Percentiles rank a stretch among this genome's conserved stretches.
phyloP scores from a whole-genome alignment of 1,140 invertebrate species.

The Armadillidium nasatum region DNA sequence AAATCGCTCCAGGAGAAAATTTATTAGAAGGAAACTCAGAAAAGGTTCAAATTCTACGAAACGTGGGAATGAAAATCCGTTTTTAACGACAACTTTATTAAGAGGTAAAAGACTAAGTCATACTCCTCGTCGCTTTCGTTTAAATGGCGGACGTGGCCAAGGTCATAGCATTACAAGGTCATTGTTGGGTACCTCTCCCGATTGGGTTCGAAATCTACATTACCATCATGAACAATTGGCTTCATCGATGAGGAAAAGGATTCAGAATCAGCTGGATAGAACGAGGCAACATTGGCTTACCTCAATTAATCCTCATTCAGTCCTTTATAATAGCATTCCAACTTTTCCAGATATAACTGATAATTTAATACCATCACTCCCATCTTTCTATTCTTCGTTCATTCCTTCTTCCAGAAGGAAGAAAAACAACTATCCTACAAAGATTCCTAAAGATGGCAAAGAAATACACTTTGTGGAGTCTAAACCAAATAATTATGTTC shows the following conservation, averaged over 20 bases:
- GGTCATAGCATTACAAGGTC: neutral
- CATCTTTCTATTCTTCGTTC: neutral
- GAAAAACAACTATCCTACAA: neutral
- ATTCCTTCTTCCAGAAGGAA: neutral
- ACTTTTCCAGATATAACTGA: neutral
- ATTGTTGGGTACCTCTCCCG: neutral
- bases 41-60: too few relatives aligned
- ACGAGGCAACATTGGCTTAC: neutral
- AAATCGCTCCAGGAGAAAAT: too few relatives aligned
- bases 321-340: neutral
- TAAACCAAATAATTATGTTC: too few relatives aligned
- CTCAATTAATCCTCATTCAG: neutral
- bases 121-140: neutral
- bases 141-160: neutral
- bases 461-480: too few relatives aligned
- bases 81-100: too few relatives aligned
- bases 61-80: too few relatives aligned
- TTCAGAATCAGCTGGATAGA: neutral
- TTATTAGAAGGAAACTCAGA: too few relatives aligned
- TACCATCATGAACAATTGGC: neutral
- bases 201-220: neutral
- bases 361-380: neutral
- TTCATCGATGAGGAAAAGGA: neutral
- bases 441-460: too few relatives aligned
- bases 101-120: neutral